Evolutionary conservation across 2,888 invertebrate genomes (phyloP).

Genomic region (Stenodera caucasica): DNA sequence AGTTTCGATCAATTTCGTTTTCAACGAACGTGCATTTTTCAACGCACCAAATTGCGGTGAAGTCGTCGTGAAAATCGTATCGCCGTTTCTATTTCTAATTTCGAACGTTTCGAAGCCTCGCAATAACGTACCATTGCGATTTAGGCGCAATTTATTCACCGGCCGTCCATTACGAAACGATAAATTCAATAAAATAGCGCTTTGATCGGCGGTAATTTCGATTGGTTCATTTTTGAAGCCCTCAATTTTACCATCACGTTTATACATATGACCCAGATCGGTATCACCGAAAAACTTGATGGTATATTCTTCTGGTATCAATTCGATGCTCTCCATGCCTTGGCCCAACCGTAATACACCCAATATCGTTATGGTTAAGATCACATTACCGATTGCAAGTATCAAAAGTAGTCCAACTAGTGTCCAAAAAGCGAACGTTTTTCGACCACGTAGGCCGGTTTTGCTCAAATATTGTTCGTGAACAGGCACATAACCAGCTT

Average conservation of each 20-base stretch:
- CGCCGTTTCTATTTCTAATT: conserved; percentile 64
- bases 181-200: conserved; percentile 49
- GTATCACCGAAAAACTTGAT: conserved; percentile 78
- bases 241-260: conserved; percentile 69
- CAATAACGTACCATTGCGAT: conserved; percentile 70
- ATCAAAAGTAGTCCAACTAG: conserved; percentile 70
- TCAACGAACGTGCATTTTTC: conserved; percentile 65
- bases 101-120: conserved; percentile 65
- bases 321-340: conserved; percentile 84
- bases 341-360: conserved; percentile 78
- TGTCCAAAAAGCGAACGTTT: conserved; percentile 79
- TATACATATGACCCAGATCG: conserved; percentile 77
- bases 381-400: conserved; percentile 76
- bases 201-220: conserved; percentile 55
- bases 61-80: conserved; percentile 74
- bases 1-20: conserved; percentile 69
- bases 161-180: conserved; percentile 51
- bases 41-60: conserved; percentile 73
- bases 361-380: conserved; percentile 78
- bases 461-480: conserved; percentile 47
- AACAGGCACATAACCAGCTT: conserved; percentile 50
- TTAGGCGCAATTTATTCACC: conserved; percentile 59
- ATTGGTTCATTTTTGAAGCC: conserved; percentile 62
- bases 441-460: conserved; percentile 57
- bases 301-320: conserved; percentile 71